Conservation (phyloP, 2,113 vertebrate species). For the Cricetomys ansorgei region DNA sequence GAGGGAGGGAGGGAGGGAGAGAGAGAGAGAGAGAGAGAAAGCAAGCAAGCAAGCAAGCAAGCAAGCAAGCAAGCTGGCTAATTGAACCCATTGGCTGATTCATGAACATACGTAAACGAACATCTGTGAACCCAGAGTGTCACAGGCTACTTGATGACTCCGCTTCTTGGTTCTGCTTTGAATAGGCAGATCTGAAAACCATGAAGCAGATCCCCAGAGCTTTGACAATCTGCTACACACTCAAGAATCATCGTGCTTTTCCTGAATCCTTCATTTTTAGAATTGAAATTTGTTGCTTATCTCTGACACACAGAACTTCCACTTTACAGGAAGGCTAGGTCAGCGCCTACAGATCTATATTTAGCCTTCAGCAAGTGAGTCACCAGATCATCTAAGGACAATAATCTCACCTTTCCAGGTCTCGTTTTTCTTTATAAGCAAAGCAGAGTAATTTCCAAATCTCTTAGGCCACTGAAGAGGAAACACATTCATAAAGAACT, state of each 20-base stretch:
- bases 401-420: neutral
- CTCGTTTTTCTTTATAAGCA: neutral
- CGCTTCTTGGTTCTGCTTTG: neutral
- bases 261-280: neutral
- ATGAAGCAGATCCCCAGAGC: neutral
- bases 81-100: neutral
- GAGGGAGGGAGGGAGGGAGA: too few relatives aligned
- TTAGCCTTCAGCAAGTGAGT: conserved; percentile 38
- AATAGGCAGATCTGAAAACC: neutral
- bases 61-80: neutral
- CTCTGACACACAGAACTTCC: conserved; percentile 22
- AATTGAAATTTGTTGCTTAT: conserved; percentile 2
- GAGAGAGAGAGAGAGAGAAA: too few relatives aligned
- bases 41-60: too few relatives aligned
- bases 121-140: neutral
- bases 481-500: conserved; percentile 21
- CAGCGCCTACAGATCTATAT: neutral
- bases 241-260: conserved; percentile 25
- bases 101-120: neutral
- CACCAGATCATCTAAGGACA: neutral
- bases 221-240: neutral
- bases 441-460: neutral
- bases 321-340: conserved; percentile 38
- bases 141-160: neutral
- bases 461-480: neutral